These are phyloP conservation scores for Sturmia bella DNA, from an alignment of 2,888 invertebrate genomes.

Conservation along the genomic window DNA sequence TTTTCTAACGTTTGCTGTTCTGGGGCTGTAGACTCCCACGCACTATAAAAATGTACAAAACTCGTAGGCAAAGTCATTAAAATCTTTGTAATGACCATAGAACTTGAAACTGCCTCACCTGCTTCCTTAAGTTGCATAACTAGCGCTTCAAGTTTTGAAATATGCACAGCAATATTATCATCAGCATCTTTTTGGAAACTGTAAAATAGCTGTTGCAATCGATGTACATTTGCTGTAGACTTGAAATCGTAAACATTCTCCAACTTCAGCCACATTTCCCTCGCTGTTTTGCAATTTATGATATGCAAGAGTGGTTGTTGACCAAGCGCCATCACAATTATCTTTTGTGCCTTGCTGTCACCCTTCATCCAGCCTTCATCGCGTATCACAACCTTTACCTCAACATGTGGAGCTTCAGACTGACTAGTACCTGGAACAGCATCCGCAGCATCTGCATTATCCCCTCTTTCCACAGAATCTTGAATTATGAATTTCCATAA, in stretches of 20 bases:
- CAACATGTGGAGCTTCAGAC: slow-evolving; percentile 16
- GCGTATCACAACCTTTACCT: slow-evolving; percentile 55
- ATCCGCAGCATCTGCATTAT: background rate
- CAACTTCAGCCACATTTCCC: slow-evolving; percentile 47
- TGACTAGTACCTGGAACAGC: background rate
- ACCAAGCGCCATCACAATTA: slow-evolving; percentile 49
- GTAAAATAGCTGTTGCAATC: slow-evolving; percentile 67
- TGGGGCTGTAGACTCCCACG: slow-evolving; percentile 58
- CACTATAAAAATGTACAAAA: no score
- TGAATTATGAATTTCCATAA: slow-evolving; percentile 34
- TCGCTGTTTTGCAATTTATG: slow-evolving; percentile 37
- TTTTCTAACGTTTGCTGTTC: slow-evolving; percentile 53
- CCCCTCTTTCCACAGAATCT: slow-evolving; percentile 13
- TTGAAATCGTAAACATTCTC: slow-evolving; percentile 59
- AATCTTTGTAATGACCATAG: slow-evolving; percentile 61
- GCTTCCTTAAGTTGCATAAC: slow-evolving; percentile 60
- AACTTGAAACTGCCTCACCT: slow-evolving; percentile 60
- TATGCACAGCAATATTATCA: slow-evolving; percentile 65
- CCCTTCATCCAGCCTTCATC: no score
- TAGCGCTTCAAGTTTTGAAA: slow-evolving; percentile 59
- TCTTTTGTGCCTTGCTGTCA: no score
- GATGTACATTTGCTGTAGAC: slow-evolving; percentile 59
- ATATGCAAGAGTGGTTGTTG: slow-evolving; percentile 17
- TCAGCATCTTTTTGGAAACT: slow-evolving; percentile 58
- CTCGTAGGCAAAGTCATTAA: slow-evolving; percentile 55